Conservation (phyloP, 2,113 vertebrate genomes). For the Alligator mississippiensis region DNA sequence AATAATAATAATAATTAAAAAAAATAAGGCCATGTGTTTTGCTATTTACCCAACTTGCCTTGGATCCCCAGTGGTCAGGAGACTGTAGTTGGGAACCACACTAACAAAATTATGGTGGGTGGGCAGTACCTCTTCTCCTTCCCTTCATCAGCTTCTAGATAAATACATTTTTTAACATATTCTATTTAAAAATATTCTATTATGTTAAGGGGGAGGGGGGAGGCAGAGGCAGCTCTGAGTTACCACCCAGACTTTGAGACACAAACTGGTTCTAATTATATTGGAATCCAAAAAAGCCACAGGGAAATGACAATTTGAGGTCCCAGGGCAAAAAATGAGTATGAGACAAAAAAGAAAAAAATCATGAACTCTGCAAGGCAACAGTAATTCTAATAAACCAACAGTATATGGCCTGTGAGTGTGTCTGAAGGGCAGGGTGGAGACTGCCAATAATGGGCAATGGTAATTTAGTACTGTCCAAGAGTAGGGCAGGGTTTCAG, state of each 20-base stretch:
- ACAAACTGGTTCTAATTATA: background rate
- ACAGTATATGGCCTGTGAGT: no score
- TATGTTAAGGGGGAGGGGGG: background rate
- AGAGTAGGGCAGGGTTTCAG: background rate
- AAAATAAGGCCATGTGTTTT: no score
- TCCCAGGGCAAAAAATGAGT: background rate
- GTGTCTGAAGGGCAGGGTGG: no score
- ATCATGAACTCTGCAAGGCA: background rate
- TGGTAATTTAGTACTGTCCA: background rate
- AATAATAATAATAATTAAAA: no score
- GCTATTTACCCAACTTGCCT: no score
- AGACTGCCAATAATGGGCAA: no score
- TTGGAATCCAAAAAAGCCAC: background rate
- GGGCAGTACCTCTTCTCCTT: background rate
- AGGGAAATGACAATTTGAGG: background rate
- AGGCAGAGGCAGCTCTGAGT: background rate
- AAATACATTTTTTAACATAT: background rate
- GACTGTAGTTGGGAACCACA: no score
- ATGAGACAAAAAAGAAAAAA: background rate
- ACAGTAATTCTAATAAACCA: background rate
- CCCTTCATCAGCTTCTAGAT: background rate
- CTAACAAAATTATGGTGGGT: background rate
- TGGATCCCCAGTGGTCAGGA: no score
- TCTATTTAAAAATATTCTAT: background rate
- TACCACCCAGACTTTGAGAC: background rate